phyloP scores from a whole-genome alignment of 2,888 invertebrate species.

The Coleophora deauratella region DNA sequence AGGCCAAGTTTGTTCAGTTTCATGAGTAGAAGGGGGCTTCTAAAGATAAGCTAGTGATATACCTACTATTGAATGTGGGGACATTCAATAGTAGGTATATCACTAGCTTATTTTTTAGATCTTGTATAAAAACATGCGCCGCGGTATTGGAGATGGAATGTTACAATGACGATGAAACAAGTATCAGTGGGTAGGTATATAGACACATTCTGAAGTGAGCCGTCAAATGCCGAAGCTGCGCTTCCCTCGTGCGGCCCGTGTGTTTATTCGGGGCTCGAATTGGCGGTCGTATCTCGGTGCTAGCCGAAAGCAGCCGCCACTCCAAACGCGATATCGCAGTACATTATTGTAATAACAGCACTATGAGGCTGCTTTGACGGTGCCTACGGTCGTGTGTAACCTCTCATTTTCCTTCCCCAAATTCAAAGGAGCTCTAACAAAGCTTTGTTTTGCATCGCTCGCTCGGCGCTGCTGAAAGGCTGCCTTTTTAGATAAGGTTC shows the following conservation, averaged over 20 bases:
- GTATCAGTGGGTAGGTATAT: too few species aligned
- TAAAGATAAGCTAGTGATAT: too few species aligned
- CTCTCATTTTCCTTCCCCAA: conserved; percentile 71
- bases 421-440: conserved; percentile 70
- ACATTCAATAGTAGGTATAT: too few species aligned
- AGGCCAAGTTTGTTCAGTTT: too few species aligned
- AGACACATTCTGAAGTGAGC: too few species aligned
- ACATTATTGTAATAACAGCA: conserved; percentile 69
- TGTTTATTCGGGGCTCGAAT: conserved; percentile 12
- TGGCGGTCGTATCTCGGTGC: conserved; percentile 18
- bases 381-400: conserved; percentile 54
- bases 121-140: too few species aligned
- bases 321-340: conserved; percentile 55
- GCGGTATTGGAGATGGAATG: too few species aligned
- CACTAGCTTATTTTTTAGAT: too few species aligned
- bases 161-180: too few species aligned
- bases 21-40: too few species aligned
- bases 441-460: conserved; percentile 71
- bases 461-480: conserved; percentile 61
- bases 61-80: too few species aligned
- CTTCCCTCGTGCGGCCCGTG: not conserved
- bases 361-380: conserved; percentile 62
- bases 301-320: conserved; percentile 34
- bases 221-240: too few species aligned
- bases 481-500: conserved; percentile 70